A percentile compares a stretch with the other conserved stretches of the same genome.
Evolutionary conservation across 1,140 invertebrate species (phyloP).

Genomic region (Neodiprion lecontei): DNA sequence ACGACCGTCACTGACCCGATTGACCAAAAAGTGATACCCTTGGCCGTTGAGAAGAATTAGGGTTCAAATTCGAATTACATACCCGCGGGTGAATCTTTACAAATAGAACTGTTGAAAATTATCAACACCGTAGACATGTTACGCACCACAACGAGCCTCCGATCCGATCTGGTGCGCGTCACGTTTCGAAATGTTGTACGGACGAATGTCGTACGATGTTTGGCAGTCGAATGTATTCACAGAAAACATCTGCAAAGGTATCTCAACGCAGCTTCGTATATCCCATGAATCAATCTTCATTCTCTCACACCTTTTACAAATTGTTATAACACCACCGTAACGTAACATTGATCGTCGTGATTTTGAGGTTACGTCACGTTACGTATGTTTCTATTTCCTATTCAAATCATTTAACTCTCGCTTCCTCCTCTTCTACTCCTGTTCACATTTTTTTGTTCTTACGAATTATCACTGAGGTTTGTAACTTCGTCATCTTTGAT

Average conservation of each 20-base stretch:
- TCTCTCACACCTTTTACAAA: conserved; percentile 22
- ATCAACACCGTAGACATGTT: conserved; percentile 61
- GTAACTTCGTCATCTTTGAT: too few species aligned
- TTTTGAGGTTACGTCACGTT: not conserved
- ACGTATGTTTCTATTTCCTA: conserved; percentile 13
- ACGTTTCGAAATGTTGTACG: conserved; percentile 65
- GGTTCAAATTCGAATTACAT: conserved; percentile 14
- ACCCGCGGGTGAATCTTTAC: not conserved
- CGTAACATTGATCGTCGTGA: not conserved
- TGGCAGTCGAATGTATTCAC: conserved; percentile 67
- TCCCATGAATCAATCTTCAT: conserved; percentile 22
- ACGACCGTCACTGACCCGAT: conserved; percentile 17
- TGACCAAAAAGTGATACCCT: not conserved
- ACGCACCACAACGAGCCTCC: conserved; percentile 67
- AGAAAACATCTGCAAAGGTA: conserved; percentile 70
- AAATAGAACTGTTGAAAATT: not conserved
- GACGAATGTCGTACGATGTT: conserved; percentile 65
- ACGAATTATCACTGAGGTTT: too few species aligned
- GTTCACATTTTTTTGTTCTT: conserved; percentile 12
- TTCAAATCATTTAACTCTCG: conserved; percentile 30
- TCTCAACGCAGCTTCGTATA: not conserved
- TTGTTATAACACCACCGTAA: conserved; percentile 11
- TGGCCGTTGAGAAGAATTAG: conserved; percentile 14
- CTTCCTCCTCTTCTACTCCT: conserved; percentile 14
- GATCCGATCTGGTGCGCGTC: conserved; percentile 69